phyloP scores from a whole-genome alignment of 2,888 invertebrate species.

The Eupithecia abbreviata region DNA sequence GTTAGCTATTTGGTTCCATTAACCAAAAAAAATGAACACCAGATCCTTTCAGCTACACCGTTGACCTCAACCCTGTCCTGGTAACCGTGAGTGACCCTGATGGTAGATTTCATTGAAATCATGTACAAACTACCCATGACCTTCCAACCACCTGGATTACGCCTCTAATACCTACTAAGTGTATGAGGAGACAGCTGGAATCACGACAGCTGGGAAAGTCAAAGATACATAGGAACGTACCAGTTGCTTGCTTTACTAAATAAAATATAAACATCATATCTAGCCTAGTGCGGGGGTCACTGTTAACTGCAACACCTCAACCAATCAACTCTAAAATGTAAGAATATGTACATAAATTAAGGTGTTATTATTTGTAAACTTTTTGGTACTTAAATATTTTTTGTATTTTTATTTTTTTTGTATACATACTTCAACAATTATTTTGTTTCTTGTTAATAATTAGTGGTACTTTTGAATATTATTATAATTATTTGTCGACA shows the following conservation, averaged over 20 bases:
- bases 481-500: too few relatives aligned
- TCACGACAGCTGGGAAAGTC: not conserved
- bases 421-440: too few relatives aligned
- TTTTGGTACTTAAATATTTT: too few relatives aligned
- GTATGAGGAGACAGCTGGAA: not conserved
- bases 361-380: too few relatives aligned
- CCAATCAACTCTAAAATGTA: too few relatives aligned
- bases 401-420: too few relatives aligned
- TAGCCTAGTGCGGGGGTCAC: too few relatives aligned
- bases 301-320: too few relatives aligned
- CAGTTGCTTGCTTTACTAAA: not conserved
- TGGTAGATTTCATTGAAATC: slow-evolving; percentile 28
- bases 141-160: slow-evolving; percentile 32
- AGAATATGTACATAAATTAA: too few relatives aligned
- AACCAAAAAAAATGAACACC: not conserved
- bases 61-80: not conserved
- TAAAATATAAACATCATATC: too few relatives aligned
- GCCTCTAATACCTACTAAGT: slow-evolving; percentile 13
- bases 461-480: too few relatives aligned
- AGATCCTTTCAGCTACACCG: not conserved
- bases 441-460: too few relatives aligned
- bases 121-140: slow-evolving; percentile 24
- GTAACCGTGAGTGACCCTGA: not conserved
- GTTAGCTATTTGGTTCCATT: not conserved
- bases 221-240: not conserved